Conservation (phyloP, 1,140 invertebrate genomes). For the Drosophila pallidifrons region DNA sequence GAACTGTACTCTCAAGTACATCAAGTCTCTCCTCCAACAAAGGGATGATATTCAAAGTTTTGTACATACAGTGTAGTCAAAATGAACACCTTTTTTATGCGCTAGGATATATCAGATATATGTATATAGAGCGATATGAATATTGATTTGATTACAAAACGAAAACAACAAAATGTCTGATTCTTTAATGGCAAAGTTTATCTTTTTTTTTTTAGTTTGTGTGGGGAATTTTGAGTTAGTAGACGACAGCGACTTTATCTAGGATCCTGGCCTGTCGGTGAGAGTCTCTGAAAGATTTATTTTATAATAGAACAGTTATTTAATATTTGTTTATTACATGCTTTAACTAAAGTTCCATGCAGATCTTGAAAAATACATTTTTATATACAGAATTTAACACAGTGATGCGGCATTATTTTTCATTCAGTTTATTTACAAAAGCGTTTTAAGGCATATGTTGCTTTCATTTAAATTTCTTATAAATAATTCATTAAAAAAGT, state of each 20-base stretch:
- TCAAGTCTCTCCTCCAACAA: constrained; percentile 59
- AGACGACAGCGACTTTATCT: constrained; percentile 59
- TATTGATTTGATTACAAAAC: constrained; percentile 34
- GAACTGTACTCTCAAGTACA: constrained; percentile 39
- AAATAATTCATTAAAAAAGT: not conserved
- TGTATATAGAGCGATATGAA: constrained; percentile 41
- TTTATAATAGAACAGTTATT: constrained; percentile 42
- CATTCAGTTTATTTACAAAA: constrained; percentile 59
- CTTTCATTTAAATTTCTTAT: not conserved
- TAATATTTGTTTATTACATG: not conserved
- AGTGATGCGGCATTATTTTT: constrained; percentile 1
- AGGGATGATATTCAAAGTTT: constrained; percentile 54
- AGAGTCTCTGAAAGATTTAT: constrained; percentile 70
- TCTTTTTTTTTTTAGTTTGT: constrained; percentile 8
- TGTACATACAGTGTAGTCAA: constrained; percentile 58
- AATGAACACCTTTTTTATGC: constrained; percentile 78
- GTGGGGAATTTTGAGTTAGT: constrained; percentile 78
- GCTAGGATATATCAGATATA: constrained; percentile 53
- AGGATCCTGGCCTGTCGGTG: constrained; percentile 61
- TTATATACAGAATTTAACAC: constrained; percentile 9
- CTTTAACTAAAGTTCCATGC: constrained; percentile 47
- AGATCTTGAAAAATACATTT: constrained; percentile 8
- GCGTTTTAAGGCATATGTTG: constrained; percentile 37
- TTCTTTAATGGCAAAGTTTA: constrained; percentile 55
- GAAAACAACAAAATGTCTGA: constrained; percentile 62